These are phyloP conservation scores for Prosapia bicincta DNA, from an alignment of 2,888 invertebrate genomes.

Conservation along the genomic window DNA sequence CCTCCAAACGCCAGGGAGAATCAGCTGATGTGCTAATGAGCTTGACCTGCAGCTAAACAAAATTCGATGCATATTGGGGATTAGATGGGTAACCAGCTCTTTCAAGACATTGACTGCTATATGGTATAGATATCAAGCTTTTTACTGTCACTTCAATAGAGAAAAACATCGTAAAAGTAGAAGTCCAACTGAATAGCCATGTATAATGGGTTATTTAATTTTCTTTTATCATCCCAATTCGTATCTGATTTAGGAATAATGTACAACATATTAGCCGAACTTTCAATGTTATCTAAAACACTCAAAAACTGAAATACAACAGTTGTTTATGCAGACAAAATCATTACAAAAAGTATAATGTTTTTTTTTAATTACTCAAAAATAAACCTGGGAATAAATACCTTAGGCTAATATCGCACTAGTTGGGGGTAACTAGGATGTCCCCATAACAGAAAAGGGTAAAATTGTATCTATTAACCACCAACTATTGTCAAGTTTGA, in stretches of 20 bases:
- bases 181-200: conserved; percentile 11
- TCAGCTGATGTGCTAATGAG: conserved; percentile 19
- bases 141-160: conserved; percentile 9
- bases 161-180: background rate
- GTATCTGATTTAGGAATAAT: conserved; percentile 5
- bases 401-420: conserved; percentile 3
- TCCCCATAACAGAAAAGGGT: conserved; percentile 4
- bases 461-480: conserved; percentile 7
- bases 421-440: background rate
- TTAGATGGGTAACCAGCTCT: conserved; percentile 32
- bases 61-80: conserved; percentile 31
- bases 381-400: conserved; percentile 12
- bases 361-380: conserved; percentile 12
- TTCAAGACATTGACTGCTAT: conserved; percentile 28
- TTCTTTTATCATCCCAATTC: background rate
- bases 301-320: conserved; percentile 3
- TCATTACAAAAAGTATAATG: background rate
- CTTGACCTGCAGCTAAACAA: conserved; percentile 27
- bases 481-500: no score
- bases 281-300: conserved; percentile 9
- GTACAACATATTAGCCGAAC: conserved; percentile 3
- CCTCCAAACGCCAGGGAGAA: conserved; percentile 27
- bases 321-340: conserved; percentile 7
- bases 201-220: conserved; percentile 1
- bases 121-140: conserved; percentile 24